Evolutionary conservation across 53 echinoderm and acorn worm species (phyloP).

Genomic region (Luidia sarsii): DNA sequence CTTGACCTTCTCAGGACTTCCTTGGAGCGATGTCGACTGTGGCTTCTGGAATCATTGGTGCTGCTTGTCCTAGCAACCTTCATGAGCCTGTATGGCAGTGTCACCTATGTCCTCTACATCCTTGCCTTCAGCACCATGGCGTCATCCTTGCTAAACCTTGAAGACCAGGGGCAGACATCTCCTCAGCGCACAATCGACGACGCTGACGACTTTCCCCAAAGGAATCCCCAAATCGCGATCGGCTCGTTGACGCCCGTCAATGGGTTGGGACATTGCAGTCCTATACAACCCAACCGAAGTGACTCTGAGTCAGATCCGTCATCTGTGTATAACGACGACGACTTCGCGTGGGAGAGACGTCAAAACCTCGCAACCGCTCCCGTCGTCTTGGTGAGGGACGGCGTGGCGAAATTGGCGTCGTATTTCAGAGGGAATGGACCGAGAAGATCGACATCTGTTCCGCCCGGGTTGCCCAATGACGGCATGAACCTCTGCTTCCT

Average conservation of each 20-base stretch:
- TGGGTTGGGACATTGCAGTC: too few species aligned
- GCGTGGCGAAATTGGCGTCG: neutral
- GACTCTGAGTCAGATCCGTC: too few species aligned
- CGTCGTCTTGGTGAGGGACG: neutral
- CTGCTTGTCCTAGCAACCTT: neutral
- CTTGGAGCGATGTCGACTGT: conserved; percentile 1
- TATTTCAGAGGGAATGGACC: neutral
- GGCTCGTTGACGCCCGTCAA: too few species aligned
- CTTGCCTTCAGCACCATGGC: conserved; percentile 1
- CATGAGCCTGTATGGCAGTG: neutral
- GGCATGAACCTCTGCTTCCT: conserved; percentile 60
- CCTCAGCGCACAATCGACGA: too few species aligned
- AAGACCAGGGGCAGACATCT: neutral
- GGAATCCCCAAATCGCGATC: too few species aligned
- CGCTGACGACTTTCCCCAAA: too few species aligned
- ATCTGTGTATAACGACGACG: too few species aligned
- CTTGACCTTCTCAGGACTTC: conserved; percentile 7
- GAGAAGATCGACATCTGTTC: neutral
- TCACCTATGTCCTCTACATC: conserved; percentile 16
- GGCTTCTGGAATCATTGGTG: conserved; percentile 23
- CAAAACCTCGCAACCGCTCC: neutral
- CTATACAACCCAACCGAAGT: too few species aligned
- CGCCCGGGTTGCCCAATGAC: conserved; percentile 53
- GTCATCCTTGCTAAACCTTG: conserved; percentile 5
- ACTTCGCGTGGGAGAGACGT: neutral